These are phyloP conservation scores for Trilocha varians DNA, from an alignment of 2,888 invertebrate species.

Conservation along the genomic window DNA sequence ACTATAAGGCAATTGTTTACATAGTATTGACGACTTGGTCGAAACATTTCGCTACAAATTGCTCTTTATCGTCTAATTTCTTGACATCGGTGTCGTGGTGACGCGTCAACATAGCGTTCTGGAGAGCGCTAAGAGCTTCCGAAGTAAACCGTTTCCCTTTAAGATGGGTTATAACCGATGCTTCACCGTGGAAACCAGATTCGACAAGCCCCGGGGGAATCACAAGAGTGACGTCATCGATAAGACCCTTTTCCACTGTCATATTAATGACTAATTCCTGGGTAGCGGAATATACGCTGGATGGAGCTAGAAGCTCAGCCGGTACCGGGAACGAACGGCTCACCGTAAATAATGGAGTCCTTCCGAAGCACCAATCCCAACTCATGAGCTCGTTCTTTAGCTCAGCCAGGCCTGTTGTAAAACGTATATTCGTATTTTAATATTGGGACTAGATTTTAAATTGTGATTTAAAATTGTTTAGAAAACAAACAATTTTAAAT, in stretches of 20 bases:
- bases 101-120: conserved; percentile 65
- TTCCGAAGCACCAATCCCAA: conserved; percentile 93
- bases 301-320: conserved; percentile 55
- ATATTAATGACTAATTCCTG: conserved; percentile 76
- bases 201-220: conserved; percentile 75
- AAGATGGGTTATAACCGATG: conserved; percentile 76
- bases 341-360: conserved; percentile 88
- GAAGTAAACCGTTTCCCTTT: conserved; percentile 78
- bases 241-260: conserved; percentile 77
- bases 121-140: conserved; percentile 74
- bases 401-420: conserved; percentile 76
- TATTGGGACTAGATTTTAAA: not conserved
- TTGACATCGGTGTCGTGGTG: conserved; percentile 38
- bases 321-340: conserved; percentile 77
- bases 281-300: conserved; percentile 45
- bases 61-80: conserved; percentile 69
- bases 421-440: not conserved
- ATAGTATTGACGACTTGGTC: conserved; percentile 75
- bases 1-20: conserved; percentile 23
- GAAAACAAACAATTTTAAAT: too few species aligned
- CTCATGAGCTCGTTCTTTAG: conserved; percentile 79
- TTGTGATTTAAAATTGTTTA: too few species aligned
- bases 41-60: conserved; percentile 76
- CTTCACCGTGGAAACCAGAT: conserved; percentile 75
- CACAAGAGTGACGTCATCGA: conserved; percentile 76